A percentile compares a stretch with the other conserved stretches of the same genome.
Conservation (phyloP, 2,797 vertebrate species). For the Zenarchopterus dispar region DNA sequence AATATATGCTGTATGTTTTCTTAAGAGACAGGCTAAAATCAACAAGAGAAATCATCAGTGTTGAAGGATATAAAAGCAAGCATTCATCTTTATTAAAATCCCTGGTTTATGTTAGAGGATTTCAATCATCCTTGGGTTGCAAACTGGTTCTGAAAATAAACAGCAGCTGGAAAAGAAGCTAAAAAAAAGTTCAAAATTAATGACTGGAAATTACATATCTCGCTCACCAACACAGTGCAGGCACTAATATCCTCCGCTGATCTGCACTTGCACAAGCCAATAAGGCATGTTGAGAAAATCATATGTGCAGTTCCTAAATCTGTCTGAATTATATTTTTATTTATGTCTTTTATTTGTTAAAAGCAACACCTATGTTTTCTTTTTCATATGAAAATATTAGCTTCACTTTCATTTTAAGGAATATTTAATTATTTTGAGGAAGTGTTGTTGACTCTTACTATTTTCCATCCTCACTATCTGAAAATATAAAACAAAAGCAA, state of each 20-base stretch:
- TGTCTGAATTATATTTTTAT: no score
- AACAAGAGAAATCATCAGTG: conserved; percentile 69
- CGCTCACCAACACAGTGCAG: not conserved
- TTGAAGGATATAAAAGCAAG: conserved; percentile 64
- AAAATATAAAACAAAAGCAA: no score
- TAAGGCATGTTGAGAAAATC: not conserved
- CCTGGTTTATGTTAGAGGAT: conserved; percentile 58
- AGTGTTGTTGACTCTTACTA: no score
- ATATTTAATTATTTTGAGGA: no score
- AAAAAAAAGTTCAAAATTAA: conserved; percentile 45
- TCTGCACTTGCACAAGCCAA: not conserved
- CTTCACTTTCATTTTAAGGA: no score
- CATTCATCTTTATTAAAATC: conserved; percentile 77
- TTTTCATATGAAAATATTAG: no score
- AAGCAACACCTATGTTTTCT: no score
- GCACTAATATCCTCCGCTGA: no score
- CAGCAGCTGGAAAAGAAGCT: conserved; percentile 58
- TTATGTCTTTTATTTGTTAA: no score
- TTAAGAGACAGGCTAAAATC: conserved; percentile 50
- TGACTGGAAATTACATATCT: conserved; percentile 30
- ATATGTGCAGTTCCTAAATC: not conserved
- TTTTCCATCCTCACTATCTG: no score
- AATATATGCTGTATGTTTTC: conserved; percentile 58
- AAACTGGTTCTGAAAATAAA: conserved; percentile 68
- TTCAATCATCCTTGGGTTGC: conserved; percentile 49